Evolutionary conservation across 2,113 vertebrate genomes (phyloP).

Genomic region (Nothobranchius furzeri): DNA sequence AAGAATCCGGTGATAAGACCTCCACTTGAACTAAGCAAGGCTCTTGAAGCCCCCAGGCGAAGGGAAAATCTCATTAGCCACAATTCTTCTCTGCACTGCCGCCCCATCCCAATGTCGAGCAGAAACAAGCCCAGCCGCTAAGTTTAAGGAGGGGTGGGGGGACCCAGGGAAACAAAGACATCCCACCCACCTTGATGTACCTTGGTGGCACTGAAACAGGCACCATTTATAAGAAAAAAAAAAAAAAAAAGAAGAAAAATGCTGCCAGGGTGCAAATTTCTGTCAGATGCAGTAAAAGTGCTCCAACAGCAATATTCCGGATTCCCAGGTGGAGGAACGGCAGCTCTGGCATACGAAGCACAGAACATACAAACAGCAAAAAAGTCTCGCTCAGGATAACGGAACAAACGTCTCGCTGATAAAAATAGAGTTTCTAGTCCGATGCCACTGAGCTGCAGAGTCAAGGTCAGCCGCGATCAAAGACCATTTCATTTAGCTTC

Average conservation of each 20-base stretch:
- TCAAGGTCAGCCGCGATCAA: no score
- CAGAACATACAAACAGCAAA: constrained; percentile 63
- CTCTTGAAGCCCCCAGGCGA: constrained; percentile 48
- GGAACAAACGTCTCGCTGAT: constrained; percentile 40
- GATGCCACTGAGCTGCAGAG: constrained; percentile 33
- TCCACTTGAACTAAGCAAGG: constrained; percentile 75
- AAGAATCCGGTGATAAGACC: constrained; percentile 74
- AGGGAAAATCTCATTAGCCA: constrained; percentile 76
- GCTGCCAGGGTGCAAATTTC: constrained; percentile 70
- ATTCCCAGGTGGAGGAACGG: constrained; percentile 66
- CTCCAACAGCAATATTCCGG: constrained; percentile 76
- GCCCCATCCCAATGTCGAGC: constrained; percentile 54
- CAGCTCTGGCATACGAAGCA: constrained; percentile 65
- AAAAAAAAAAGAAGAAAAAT: constrained; percentile 64
- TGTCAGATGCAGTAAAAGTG: constrained; percentile 68
- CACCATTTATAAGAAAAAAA: constrained; percentile 20
- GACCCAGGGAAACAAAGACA: constrained; percentile 49
- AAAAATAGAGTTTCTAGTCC: constrained; percentile 70
- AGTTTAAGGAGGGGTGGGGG: constrained; percentile 51
- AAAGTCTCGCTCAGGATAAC: constrained; percentile 46
- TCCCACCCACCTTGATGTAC: constrained; percentile 28
- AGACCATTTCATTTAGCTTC: no score
- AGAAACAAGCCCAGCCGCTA: constrained; percentile 56
- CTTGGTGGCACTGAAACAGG: constrained; percentile 44
- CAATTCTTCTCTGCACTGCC: constrained; percentile 58